These are phyloP conservation scores for Rhabdomys pumilio DNA, from an alignment of 2,797 vertebrate species.

Conservation along the genomic window DNA sequence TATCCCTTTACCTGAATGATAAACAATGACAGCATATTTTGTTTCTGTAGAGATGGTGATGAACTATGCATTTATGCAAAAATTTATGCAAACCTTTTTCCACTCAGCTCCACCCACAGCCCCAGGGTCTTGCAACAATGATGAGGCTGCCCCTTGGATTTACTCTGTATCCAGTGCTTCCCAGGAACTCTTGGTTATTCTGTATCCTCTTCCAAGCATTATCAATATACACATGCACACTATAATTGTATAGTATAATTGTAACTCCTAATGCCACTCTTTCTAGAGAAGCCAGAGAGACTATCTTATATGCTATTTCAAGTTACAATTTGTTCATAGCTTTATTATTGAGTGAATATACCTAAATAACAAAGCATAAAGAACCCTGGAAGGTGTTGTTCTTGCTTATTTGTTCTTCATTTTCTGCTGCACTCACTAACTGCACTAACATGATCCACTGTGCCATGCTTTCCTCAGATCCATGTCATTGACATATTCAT, in stretches of 20 bases:
- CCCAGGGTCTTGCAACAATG: background rate
- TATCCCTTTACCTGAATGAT: background rate
- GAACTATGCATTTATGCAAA: background rate
- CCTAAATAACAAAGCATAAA: background rate
- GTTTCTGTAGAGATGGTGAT: background rate
- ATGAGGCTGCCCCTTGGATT: background rate
- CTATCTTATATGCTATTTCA: background rate
- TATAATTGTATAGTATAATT: background rate
- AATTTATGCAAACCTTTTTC: background rate
- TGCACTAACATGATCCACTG: too few species aligned
- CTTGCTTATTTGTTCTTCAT: background rate
- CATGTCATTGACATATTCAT: background rate
- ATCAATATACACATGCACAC: background rate
- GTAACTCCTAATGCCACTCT: background rate
- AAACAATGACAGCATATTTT: background rate
- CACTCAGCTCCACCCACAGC: too few species aligned
- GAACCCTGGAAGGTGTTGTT: background rate
- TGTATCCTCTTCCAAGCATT: background rate
- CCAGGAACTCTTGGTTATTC: background rate
- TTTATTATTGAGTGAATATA: background rate
- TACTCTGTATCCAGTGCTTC: background rate
- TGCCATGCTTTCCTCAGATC: background rate
- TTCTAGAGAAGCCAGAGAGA: background rate
- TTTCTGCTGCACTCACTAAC: background rate
- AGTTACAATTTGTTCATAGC: background rate